Conservation (phyloP, 2,797 vertebrate genomes). For the Myotis daubentonii region DNA sequence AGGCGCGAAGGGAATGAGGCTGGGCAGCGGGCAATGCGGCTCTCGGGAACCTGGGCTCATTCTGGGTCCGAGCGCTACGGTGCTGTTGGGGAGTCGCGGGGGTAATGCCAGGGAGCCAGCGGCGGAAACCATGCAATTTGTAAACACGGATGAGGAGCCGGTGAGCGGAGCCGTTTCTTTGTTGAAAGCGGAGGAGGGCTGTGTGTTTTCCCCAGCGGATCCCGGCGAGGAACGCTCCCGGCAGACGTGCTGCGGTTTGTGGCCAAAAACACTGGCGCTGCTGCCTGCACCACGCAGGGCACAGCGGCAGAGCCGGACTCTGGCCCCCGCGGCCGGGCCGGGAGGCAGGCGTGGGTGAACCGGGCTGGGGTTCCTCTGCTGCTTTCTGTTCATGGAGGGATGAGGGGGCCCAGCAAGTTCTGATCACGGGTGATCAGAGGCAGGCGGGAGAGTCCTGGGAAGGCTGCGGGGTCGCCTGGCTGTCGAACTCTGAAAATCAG, state of each 20-base stretch:
- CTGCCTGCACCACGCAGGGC: conserved; percentile 19
- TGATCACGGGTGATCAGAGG: conserved; percentile 48
- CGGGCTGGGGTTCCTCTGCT: conserved; percentile 23
- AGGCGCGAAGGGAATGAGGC: neutral
- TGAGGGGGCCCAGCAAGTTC: conserved; percentile 70
- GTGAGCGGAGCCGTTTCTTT: conserved; percentile 35
- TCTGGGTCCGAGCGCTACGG: conserved; percentile 23
- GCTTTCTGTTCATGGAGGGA: conserved; percentile 47
- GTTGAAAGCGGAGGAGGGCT: conserved; percentile 63
- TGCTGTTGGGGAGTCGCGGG: conserved; percentile 53
- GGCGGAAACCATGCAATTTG: neutral
- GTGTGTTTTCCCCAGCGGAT: neutral
- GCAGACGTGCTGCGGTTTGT: conserved; percentile 69
- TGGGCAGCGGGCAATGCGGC: conserved; percentile 72
- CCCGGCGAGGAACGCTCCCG: conserved; percentile 42
- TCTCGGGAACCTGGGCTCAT: conserved; percentile 45
- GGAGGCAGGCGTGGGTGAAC: neutral
- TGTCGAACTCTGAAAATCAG: conserved; percentile 70
- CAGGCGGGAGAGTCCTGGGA: conserved; percentile 46
- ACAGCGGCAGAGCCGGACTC: neutral
- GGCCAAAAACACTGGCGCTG: conserved; percentile 68
- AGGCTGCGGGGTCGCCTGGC: conserved; percentile 39
- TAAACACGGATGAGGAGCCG: neutral
- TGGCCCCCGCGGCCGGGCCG: neutral
- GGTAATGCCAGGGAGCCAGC: conserved; percentile 41